phyloP scores from a whole-genome alignment of 1,140 invertebrate species.

The Epicauta chinensis region DNA sequence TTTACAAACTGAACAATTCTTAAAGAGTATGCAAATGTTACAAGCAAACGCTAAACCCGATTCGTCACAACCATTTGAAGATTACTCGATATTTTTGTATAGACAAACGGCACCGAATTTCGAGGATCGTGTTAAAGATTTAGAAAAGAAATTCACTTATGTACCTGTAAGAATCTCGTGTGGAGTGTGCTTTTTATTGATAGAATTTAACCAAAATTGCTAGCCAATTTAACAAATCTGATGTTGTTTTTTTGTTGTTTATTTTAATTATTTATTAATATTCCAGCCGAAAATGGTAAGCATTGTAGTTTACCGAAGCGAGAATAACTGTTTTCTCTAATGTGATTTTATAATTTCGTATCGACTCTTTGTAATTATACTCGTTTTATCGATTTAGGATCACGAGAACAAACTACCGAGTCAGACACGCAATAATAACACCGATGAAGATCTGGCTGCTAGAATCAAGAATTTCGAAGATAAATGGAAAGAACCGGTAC shows the following conservation, averaged over 20 bases:
- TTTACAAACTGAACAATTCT: constrained; percentile 64
- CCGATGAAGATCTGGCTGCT: constrained; percentile 64
- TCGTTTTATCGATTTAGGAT: constrained; percentile 48
- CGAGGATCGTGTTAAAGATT: constrained; percentile 67
- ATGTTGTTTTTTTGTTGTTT: constrained; percentile 2
- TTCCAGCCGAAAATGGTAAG: no score
- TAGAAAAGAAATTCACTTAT: constrained; percentile 65
- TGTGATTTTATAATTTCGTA: no score
- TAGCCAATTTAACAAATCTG: not conserved
- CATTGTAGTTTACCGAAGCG: no score
- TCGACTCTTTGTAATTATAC: no score
- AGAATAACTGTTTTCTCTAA: no score
- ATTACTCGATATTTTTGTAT: constrained; percentile 69
- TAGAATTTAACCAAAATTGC: not conserved
- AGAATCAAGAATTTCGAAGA: constrained; percentile 63
- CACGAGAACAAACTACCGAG: constrained; percentile 55
- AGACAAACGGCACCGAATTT: constrained; percentile 67
- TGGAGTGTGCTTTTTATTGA: constrained; percentile 16
- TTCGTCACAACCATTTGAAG: constrained; percentile 54
- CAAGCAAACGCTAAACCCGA: constrained; percentile 57
- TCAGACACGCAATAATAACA: constrained; percentile 45
- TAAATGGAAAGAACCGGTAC: constrained; percentile 53
- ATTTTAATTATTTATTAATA: no score
- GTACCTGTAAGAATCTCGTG: constrained; percentile 58
- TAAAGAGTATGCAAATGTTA: constrained; percentile 72